phyloP scores from a whole-genome alignment of 2,888 invertebrate species.

The Leptopilina myrica region DNA sequence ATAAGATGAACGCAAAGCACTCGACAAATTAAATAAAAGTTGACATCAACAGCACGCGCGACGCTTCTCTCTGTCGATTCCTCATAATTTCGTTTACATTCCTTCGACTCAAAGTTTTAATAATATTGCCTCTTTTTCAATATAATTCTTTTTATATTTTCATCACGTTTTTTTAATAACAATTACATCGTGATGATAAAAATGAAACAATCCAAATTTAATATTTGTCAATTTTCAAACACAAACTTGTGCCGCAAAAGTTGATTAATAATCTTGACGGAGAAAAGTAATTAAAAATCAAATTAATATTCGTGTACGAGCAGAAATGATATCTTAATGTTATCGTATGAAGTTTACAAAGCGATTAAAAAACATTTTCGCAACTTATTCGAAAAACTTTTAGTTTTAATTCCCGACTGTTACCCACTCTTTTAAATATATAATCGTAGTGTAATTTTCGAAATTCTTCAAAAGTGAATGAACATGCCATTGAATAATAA shows the following conservation, averaged over 20 bases:
- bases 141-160: not conserved
- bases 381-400: not conserved
- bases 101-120: not conserved
- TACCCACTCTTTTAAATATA: not conserved
- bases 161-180: not conserved
- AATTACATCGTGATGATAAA: not conserved
- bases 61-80: slow-evolving; percentile 41
- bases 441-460: not conserved
- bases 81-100: slow-evolving; percentile 8
- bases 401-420: slow-evolving; percentile 16
- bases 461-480: slow-evolving; percentile 27
- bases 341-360: too few relatives aligned
- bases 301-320: too few relatives aligned
- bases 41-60: slow-evolving; percentile 49
- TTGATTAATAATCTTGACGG: too few relatives aligned
- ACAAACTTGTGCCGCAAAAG: too few relatives aligned
- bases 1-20: slow-evolving; percentile 48
- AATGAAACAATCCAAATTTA: too few relatives aligned
- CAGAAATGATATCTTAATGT: too few relatives aligned
- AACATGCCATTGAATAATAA: slow-evolving; percentile 33
- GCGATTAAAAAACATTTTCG: too few relatives aligned
- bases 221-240: too few relatives aligned
- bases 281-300: too few relatives aligned
- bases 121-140: slow-evolving; percentile 4
- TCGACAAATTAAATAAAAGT: slow-evolving; percentile 54